These are phyloP conservation scores for Aptenodytes forsteri DNA, from an alignment of 2,113 vertebrate genomes.

Conservation along the genomic window DNA sequence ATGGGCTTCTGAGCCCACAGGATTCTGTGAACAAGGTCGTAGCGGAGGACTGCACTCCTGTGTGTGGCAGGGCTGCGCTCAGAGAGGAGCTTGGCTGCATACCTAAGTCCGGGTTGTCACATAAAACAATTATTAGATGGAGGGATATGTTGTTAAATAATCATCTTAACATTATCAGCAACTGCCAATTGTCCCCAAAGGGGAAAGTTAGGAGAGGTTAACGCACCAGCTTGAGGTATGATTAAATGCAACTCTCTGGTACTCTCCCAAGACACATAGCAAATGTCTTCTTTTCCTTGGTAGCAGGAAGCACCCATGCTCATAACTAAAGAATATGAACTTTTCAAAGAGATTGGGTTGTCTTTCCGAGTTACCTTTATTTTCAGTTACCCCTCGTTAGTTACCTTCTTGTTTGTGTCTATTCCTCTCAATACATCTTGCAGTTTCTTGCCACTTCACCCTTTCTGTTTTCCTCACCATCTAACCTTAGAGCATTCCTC, in stretches of 20 bases:
- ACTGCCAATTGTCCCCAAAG: neutral
- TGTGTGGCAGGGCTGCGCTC: neutral
- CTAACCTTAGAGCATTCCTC: constrained; percentile 34
- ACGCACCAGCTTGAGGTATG: no score
- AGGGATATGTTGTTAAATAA: neutral
- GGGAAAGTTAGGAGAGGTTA: neutral
- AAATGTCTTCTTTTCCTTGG: neutral
- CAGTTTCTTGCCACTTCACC: constrained; percentile 15
- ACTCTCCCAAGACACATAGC: neutral
- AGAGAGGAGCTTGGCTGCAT: neutral
- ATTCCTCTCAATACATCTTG: constrained; percentile 38
- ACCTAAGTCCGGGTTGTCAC: neutral
- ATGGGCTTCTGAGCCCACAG: neutral
- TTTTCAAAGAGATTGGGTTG: neutral
- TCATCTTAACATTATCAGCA: neutral
- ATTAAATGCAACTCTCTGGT: neutral
- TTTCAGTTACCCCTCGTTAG: neutral
- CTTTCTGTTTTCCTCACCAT: constrained; percentile 45
- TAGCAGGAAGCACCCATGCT: neutral
- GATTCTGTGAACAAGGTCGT: neutral
- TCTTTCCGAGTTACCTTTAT: neutral
- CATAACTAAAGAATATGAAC: neutral
- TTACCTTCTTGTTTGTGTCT: constrained; percentile 37
- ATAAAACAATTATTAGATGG: neutral
- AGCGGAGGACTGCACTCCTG: neutral